phyloP scores from a whole-genome alignment of 2,797 vertebrate species.

The Denticeps clupeoides region DNA sequence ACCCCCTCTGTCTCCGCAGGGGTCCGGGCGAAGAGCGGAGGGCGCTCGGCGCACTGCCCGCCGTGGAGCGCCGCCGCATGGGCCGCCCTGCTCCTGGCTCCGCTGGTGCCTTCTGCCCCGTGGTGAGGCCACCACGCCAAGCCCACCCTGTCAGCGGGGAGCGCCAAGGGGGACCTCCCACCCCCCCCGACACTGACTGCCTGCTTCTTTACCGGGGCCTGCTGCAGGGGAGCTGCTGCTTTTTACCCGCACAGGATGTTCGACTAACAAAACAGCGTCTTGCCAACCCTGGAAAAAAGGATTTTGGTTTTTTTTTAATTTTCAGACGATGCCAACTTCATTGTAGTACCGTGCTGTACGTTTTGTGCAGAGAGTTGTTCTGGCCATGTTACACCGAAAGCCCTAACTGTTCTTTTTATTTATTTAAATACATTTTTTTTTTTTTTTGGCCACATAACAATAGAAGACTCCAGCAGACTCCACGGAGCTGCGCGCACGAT shows the following conservation, averaged over 20 bases:
- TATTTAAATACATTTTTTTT: no score
- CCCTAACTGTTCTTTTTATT: no score
- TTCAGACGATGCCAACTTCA: conserved; percentile 36
- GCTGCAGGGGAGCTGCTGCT: conserved; percentile 38
- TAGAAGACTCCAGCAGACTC: conserved; percentile 39
- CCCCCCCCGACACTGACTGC: conserved; percentile 45
- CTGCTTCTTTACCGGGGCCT: conserved; percentile 41
- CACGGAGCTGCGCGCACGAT: conserved; percentile 34
- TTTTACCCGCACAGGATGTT: conserved; percentile 30
- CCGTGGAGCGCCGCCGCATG: conserved; percentile 59
- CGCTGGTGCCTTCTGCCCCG: conserved; percentile 74
- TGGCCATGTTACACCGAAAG: conserved; percentile 38
- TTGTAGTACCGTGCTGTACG: conserved; percentile 51
- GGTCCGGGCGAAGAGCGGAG: conserved; percentile 81
- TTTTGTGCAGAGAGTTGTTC: conserved; percentile 43
- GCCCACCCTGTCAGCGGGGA: conserved; percentile 29
- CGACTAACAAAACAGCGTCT: conserved; percentile 23
- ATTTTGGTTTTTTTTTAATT: conserved; percentile 23
- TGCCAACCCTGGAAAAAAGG: conserved; percentile 1
- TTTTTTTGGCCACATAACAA: no score
- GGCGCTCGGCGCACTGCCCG: conserved; percentile 58
- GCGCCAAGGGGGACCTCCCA: conserved; percentile 25
- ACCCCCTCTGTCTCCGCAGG: conserved; percentile 48
- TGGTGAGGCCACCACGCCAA: conserved; percentile 66
- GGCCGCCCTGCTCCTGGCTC: conserved; percentile 65